A percentile compares a stretch with the other conserved stretches of the same genome.
Evolutionary conservation across 2,113 vertebrate species (phyloP).

Genomic region (Entelurus aequoreus): DNA sequence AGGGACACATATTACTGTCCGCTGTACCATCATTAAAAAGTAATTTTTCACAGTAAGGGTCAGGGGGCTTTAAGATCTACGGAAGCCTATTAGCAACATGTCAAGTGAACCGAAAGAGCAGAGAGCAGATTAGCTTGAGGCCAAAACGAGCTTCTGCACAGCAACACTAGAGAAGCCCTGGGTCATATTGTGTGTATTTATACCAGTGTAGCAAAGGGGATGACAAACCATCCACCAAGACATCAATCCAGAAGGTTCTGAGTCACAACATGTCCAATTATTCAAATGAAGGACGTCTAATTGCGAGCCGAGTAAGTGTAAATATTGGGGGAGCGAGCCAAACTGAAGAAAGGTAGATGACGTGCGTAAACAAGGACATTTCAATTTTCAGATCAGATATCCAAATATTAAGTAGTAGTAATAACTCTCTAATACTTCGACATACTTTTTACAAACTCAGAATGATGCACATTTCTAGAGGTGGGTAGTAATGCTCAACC

Average conservation of each 20-base stretch:
- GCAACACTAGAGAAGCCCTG: constrained; percentile 5
- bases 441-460: too few species aligned
- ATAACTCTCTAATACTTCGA: too few species aligned
- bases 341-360: constrained; percentile 7
- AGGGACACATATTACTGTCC: too few species aligned
- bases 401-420: too few species aligned
- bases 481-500: too few species aligned
- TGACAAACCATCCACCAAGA: neutral
- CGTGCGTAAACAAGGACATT: constrained; percentile 1
- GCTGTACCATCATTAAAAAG: too few species aligned
- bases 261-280: constrained; percentile 11
- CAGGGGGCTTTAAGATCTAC: constrained; percentile 6
- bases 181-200: constrained; percentile 6
- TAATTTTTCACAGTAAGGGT: too few species aligned
- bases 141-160: constrained; percentile 27
- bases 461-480: too few species aligned
- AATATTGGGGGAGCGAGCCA: constrained; percentile 6
- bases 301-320: constrained; percentile 26
- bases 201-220: constrained; percentile 3
- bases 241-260: neutral
- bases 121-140: constrained; percentile 45
- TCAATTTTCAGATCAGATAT: neutral
- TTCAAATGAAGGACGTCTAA: constrained; percentile 3
- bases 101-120: constrained; percentile 55
- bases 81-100: constrained; percentile 30